Evolutionary conservation across 2,797 vertebrate species (phyloP).

Genomic region (Megalops cyprinoides): DNA sequence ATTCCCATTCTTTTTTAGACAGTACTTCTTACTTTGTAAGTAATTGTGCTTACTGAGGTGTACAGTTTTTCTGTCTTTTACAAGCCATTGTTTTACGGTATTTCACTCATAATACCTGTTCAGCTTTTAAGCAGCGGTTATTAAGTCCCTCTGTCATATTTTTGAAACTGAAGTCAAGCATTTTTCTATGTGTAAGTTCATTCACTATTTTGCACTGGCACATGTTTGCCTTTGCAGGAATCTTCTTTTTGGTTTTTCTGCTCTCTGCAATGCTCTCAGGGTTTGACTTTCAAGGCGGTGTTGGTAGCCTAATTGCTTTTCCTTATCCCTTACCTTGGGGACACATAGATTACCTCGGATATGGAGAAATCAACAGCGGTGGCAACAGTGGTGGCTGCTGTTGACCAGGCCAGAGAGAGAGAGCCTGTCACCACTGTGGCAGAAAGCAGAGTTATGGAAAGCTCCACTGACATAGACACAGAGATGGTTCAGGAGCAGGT

Average conservation of each 20-base stretch:
- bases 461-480: slow-evolving; percentile 68
- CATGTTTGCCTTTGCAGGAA: neutral
- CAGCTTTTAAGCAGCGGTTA: neutral
- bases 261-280: slow-evolving; percentile 25
- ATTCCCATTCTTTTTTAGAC: neutral
- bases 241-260: neutral
- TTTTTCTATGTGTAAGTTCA: neutral
- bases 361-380: slow-evolving; percentile 77
- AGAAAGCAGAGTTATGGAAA: slow-evolving; percentile 75
- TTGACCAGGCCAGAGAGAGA: slow-evolving; percentile 81
- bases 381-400: slow-evolving; percentile 77
- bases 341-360: slow-evolving; percentile 72
- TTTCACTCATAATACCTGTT: neutral
- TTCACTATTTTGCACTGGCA: neutral
- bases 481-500: slow-evolving; percentile 78
- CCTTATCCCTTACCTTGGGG: slow-evolving; percentile 54
- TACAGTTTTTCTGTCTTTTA: neutral
- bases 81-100: neutral
- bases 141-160: neutral
- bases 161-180: neutral
- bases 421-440: slow-evolving; percentile 69
- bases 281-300: slow-evolving; percentile 75
- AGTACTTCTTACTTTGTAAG: neutral
- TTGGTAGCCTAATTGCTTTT: slow-evolving; percentile 52
- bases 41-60: too few species aligned